Evolutionary conservation across 64 coral and sea anemone species (phyloP), one percentile per base, ranked within the genome.

Genomic region (Montipora capricornis): DNA sequence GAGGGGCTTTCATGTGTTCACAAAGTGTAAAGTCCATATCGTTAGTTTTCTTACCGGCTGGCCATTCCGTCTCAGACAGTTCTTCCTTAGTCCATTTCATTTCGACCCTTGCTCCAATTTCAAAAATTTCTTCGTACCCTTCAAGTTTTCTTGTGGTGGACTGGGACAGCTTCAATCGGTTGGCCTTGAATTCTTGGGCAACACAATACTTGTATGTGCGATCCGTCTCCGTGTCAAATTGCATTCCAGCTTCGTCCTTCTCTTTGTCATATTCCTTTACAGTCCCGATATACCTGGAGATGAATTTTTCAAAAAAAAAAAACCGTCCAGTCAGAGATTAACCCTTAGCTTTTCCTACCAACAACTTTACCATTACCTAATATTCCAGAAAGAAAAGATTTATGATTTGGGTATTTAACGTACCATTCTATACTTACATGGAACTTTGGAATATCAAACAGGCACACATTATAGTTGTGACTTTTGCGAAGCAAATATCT

Each of bases 1-100:
- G 26, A 45, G 44, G 55, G 79, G 79, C 55, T 71, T 71, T 22
- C 11, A 71, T 17, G 68, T 71, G 17, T 71, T 71, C 16, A 71
- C 68, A 71, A n/a, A 71, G 68, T 22, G 6, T 15, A 71, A 71
- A 71, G 68, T n/a, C 68, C 5, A 81, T 20, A 15, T 49, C 55
- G 53, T 50, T 46, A 20, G 26, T 81, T 81, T 87, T 15, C 24
- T 20, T 87, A 87, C 84, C 84, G 20, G 84, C 84, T 87, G 84
- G 84, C 84, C 84, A 87, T 17, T 69, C 84, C 17, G 67, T 87
- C 2, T 73, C 67, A n/a, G 46, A 24, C 13, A 87, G 84, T 13
- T 87, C 84, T 8, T 73, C 84, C 17, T 87, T 70, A 4, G 16
- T 67, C 67, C 67, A 75, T 24, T 88, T 66, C 46, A 88, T 74